Percentiles rank a stretch among this genome's conserved stretches.
Conservation (phyloP, 1,140 invertebrate species). For the Trichogramma pretiosum region DNA sequence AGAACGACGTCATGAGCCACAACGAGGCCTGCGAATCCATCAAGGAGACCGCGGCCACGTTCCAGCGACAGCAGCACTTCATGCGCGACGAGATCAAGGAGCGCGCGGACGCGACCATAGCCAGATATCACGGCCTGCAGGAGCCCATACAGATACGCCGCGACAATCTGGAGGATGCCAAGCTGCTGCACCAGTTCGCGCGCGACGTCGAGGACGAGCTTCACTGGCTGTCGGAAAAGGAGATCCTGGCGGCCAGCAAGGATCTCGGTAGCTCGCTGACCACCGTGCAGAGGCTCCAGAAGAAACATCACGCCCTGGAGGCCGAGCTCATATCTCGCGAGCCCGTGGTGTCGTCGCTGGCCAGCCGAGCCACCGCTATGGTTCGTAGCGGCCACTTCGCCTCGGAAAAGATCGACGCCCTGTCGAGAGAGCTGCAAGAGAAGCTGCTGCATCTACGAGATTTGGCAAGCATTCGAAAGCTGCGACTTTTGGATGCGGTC, state of each 20-base stretch:
- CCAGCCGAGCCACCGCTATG: slow-evolving; percentile 66
- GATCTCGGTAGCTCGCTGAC: slow-evolving; percentile 72
- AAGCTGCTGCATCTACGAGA: slow-evolving; percentile 60
- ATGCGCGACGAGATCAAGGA: slow-evolving; percentile 76
- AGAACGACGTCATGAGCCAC: slow-evolving; percentile 72
- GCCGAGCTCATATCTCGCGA: slow-evolving; percentile 75
- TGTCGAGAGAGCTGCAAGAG: slow-evolving; percentile 55
- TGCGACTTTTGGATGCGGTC: slow-evolving; percentile 69
- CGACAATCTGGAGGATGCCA: slow-evolving; percentile 82
- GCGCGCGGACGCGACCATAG: slow-evolving; percentile 58
- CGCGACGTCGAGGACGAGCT: slow-evolving; percentile 80
- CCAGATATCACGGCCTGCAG: slow-evolving; percentile 71
- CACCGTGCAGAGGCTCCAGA: slow-evolving; percentile 91
- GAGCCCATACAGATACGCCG: slow-evolving; percentile 82
- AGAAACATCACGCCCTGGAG: slow-evolving; percentile 86
- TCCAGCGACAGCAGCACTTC: slow-evolving; percentile 70
- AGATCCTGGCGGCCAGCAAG: slow-evolving; percentile 69
- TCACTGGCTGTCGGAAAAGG: slow-evolving; percentile 78
- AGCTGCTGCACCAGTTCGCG: slow-evolving; percentile 74
- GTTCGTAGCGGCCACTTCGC: slow-evolving; percentile 78
- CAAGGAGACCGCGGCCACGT: slow-evolving; percentile 64
- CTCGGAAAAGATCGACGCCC: slow-evolving; percentile 57
- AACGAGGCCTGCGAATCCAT: slow-evolving; percentile 68
- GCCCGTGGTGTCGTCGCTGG: slow-evolving; percentile 64
- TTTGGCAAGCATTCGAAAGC: slow-evolving; percentile 58